Base-by-base conservation (phyloP, 2,797 vertebrate genomes). In the Pangasius larnaudii region DNA sequence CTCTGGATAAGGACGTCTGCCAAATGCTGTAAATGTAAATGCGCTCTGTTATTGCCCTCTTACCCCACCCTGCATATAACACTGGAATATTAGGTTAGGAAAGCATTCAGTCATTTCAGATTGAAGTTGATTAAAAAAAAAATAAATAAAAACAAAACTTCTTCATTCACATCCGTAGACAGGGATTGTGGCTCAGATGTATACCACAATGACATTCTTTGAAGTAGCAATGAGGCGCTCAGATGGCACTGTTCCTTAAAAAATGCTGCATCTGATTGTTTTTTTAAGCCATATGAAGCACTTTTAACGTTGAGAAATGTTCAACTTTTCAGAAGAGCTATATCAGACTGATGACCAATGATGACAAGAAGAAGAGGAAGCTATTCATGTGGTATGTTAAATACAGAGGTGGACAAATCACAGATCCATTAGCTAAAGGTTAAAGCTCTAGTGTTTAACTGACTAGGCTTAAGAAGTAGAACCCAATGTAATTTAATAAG, bases 1-100 rank as follows among this genome's bases (percentile, higher is more conserved):
- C 75, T 53, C 75, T 53, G n/a, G 51, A 22, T 79, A 24, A 79
- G 53, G 77, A 56, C 22, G 77, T 79, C 77, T 80, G 78, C 78
- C 78, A 80, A 80, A 39, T 10, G 49, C 78, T 24, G 30, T 36
- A 36, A 36, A 79, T 36, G 77, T 79, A 56, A 58, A 59, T 27
- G 33, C 53, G 30, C 51, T 58, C 10, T 24, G n/a, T 58, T 39
- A 22, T 36, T 59, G 53, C 30, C 53, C 18, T 39, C 13, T 58
- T 59, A 36, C 53, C 53, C 53, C 2, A 11, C 30, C 78, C 16
- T 30, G 7, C 46, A 1, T 53, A 10, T 22, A 58, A 24, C 51
- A 6, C 19, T 6, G 53, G 33, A 36, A 59, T 59, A 39, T 58
- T 39, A 80, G 19, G 33, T 80, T 59, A 39, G 53, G 53, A 58